A percentile compares a stretch with the other conserved stretches of the same genome.
Conservation (phyloP, 2,113 vertebrate genomes). For the Empidonax traillii region DNA sequence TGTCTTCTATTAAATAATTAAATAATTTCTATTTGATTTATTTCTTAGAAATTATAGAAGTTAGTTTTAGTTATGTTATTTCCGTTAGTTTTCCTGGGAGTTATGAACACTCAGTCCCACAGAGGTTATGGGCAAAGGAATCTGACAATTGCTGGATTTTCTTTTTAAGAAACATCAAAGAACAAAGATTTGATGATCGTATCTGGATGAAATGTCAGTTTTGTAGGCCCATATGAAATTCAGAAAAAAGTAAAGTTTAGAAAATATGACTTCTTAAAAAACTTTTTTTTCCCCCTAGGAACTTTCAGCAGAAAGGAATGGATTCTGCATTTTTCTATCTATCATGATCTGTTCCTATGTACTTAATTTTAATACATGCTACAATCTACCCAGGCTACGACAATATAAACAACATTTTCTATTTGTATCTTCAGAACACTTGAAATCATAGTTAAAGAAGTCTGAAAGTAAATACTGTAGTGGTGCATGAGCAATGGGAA, state of each 20-base stretch:
- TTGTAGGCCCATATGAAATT: neutral
- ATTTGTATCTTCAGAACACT: neutral
- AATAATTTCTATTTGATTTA: too few species aligned
- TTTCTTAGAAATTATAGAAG: neutral
- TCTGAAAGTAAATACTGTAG: neutral
- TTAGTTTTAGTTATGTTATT: too few species aligned
- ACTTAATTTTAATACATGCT: neutral
- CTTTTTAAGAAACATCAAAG: neutral
- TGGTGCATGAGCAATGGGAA: neutral
- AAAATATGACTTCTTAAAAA: neutral
- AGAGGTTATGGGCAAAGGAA: neutral
- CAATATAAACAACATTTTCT: neutral
- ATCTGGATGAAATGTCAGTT: neutral
- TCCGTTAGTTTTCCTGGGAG: neutral
- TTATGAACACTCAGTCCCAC: neutral
- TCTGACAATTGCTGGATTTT: neutral
- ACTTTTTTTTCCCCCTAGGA: fast-evolving
- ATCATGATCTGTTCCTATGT: neutral
- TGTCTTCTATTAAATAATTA: neutral
- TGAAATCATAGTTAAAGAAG: neutral
- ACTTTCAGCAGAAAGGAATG: neutral
- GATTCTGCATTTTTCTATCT: neutral
- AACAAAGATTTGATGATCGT: neutral
- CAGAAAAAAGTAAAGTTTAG: neutral
- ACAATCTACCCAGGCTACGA: neutral